These are phyloP conservation scores for Bombus turneri DNA, from an alignment of 1,140 invertebrate genomes.

Conservation along the genomic window DNA sequence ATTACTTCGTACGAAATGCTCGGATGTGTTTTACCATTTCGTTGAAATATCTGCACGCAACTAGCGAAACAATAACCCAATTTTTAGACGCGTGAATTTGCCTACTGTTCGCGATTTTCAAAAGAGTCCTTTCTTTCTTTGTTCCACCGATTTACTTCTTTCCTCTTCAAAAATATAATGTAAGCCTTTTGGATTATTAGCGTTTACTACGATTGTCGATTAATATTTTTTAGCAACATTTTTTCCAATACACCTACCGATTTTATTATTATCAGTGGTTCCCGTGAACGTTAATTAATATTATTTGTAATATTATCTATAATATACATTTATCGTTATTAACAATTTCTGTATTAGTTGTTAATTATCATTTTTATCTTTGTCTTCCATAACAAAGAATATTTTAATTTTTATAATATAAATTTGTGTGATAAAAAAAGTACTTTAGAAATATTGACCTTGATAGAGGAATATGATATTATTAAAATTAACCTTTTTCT, in stretches of 20 bases:
- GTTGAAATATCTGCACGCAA: neutral
- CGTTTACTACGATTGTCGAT: neutral
- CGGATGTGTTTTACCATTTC: conserved; percentile 8
- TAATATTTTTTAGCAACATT: too few species aligned
- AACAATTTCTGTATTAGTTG: too few species aligned
- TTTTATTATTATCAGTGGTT: neutral
- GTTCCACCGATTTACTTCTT: neutral
- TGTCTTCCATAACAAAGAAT: too few species aligned
- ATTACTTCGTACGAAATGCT: conserved; percentile 38
- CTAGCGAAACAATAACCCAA: neutral
- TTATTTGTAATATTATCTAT: neutral
- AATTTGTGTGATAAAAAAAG: too few species aligned
- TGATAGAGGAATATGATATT: too few species aligned
- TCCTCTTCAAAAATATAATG: neutral
- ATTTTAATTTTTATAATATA: too few species aligned
- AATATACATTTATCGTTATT: neutral
- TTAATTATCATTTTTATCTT: too few species aligned
- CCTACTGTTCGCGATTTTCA: neutral
- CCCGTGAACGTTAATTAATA: neutral
- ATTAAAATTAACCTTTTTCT: too few species aligned
- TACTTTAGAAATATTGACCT: too few species aligned
- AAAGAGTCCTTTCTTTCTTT: neutral
- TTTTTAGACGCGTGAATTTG: conserved; percentile 1
- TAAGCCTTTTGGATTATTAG: neutral
- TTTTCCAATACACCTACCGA: too few species aligned